Base-by-base conservation (phyloP, 2,888 invertebrate species). In the Acronicta leporina region DNA sequence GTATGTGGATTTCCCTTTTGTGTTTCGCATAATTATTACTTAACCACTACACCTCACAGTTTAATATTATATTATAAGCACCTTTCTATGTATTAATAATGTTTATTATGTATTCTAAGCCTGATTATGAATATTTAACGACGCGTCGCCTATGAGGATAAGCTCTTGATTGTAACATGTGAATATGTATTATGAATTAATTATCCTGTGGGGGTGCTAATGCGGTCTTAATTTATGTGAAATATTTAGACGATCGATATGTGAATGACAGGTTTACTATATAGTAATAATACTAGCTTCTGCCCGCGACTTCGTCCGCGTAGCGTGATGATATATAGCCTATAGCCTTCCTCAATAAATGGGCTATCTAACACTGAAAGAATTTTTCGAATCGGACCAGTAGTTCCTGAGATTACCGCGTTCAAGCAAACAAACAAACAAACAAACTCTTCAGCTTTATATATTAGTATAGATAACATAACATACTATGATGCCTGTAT, bases 131-230 rank as follows among this genome's bases (percentile, higher is more conserved):
- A 73, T 68, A 68, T 65, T 68, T 58, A 65, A 65, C 40, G n/a
- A 42, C 43, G n/a, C 27, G 30, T 15, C 57, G 52, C 61, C 63
- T 73, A 65, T 59, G 27, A 14, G 53, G 54, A 61, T 73, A 46
- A 72, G 46, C 73, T 58, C 27, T 33, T 44, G 61, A 73, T 72
- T 73, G 65, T 73, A 73, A 49, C 52, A 68, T 44, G 69, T 50
- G 61, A 65, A 59, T 73, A 68, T 61, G 61, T 25, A 73, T 56
- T 61, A 56, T 61, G 58, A 65, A 68, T 49, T 47, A 35, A 58
- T 63, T 69, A 68, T 15, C 11, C 49, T 15, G 40, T 51, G 13
- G 20, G 20, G 25, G 56, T 49, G 55, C 44, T 51, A 55, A 56
- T 63, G 35, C 9, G 11, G 43, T 42, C 41, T 47, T 52, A 49